Percentiles rank a stretch among this genome's conserved stretches.
Conservation (phyloP, 2,888 invertebrate genomes). For the Agriotes lineatus region DNA sequence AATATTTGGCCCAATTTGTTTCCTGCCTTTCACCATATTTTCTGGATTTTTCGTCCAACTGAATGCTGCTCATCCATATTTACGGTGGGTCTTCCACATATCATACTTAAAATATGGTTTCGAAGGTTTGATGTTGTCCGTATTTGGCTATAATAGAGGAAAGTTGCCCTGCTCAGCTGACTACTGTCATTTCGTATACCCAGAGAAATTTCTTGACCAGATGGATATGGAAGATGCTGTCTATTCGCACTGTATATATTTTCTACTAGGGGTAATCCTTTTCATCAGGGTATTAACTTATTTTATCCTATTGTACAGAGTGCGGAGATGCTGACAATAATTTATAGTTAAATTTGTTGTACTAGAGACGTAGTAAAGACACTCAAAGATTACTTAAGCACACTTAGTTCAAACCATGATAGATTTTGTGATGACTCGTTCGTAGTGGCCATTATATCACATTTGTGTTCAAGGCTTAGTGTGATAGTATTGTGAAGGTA, state of each 20-base stretch:
- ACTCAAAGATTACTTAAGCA: conserved; percentile 15
- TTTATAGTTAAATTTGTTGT: not conserved
- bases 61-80: conserved; percentile 80
- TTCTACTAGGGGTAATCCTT: conserved; percentile 75
- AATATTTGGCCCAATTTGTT: conserved; percentile 88
- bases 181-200: conserved; percentile 82
- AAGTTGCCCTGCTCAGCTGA: conserved; percentile 80
- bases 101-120: conserved; percentile 92
- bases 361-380: not conserved
- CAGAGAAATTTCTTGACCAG: conserved; percentile 79
- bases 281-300: conserved; percentile 75
- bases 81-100: conserved; percentile 88
- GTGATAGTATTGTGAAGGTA: conserved; percentile 5
- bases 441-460: conserved; percentile 17
- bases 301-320: conserved; percentile 68
- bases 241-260: conserved; percentile 75
- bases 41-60: conserved; percentile 93
- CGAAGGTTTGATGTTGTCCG: conserved; percentile 83
- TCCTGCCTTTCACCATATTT: conserved; percentile 90
- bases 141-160: conserved; percentile 85
- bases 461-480: conserved; percentile 21
- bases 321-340: conserved; percentile 16
- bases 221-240: conserved; percentile 77
- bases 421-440: conserved; percentile 14
- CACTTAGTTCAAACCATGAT: conserved; percentile 14